Base-by-base conservation (phyloP, 2,113 vertebrate species). In the Erinaceus europaeus region DNA sequence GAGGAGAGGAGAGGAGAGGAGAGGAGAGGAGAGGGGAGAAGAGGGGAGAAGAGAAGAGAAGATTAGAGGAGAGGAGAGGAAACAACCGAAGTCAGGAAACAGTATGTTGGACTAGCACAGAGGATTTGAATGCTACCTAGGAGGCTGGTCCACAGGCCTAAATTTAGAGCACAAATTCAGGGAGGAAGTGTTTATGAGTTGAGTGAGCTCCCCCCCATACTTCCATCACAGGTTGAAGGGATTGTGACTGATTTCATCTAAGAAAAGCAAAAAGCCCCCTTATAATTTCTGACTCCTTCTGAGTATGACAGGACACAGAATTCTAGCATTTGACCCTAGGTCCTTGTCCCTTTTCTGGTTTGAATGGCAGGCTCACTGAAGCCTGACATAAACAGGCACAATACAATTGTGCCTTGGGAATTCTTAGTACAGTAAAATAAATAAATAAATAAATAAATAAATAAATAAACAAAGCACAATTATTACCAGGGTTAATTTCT, bases 401-500 rank as follows among this genome's bases (percentile, higher is more conserved):
- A 90, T 93, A 79, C 90, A 91, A 94, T 95, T 84, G 84, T 86
- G 84, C 73, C 59, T 81, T 90, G 82, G 64, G 48, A 89, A 15
- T 38, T 77, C 86, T 89, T 82, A 86, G 65, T 71, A 75, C 65
- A 55, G 67, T 50, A 79, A 93, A 91, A 91, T 93, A 91, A 92
- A 93, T n/a, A n/a, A n/a, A n/a, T n/a, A n/a, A n/a, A n/a, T n/a
- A n/a, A n/a, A n/a, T n/a, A n/a, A n/a, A n/a, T n/a, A n/a, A n/a
- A n/a, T n/a, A n/a, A n/a, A n/a, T n/a, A n/a, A n/a, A n/a, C n/a
- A n/a, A n/a, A n/a, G n/a, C n/a, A n/a, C 74, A 78, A 91, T 64
- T 91, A 78, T 64, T 73, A 84, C 78, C 81, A 87, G 94, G 61
- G 93, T 90, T 93, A 93, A 93, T 91, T 81, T 93, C 89, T 74